These are phyloP conservation scores for Stramonita haemastoma DNA, from an alignment of 2,888 invertebrate species.

Conservation along the genomic window DNA sequence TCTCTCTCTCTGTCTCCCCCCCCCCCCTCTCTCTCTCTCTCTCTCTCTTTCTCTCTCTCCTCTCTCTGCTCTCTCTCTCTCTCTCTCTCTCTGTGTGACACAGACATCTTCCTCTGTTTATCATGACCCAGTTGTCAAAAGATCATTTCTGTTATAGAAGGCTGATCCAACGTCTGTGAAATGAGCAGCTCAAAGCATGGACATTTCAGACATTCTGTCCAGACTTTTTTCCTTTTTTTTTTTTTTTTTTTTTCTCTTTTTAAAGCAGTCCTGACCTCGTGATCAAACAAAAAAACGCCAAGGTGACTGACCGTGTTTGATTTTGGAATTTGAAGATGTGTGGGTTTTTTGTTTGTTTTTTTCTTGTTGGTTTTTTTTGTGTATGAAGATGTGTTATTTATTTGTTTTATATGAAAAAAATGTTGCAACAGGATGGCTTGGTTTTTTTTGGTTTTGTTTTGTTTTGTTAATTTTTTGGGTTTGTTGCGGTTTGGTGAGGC, in stretches of 20 bases:
- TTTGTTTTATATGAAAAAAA: too few species aligned
- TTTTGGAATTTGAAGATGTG: neutral
- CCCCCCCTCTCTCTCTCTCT: neutral
- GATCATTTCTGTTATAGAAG: too few species aligned
- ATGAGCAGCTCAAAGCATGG: too few species aligned
- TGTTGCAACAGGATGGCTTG: too few species aligned
- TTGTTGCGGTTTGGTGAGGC: too few species aligned
- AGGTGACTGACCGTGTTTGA: neutral
- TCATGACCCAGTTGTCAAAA: too few species aligned
- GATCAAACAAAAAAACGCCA: neutral
- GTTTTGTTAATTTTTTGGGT: too few species aligned
- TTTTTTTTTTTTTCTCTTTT: neutral
- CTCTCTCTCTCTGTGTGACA: conserved; percentile 6
- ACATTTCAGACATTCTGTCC: too few species aligned
- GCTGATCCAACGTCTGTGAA: too few species aligned
- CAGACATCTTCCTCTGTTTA: neutral
- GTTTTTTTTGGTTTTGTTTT: too few species aligned
- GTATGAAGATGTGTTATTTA: neutral
- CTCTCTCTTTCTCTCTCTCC: conserved; percentile 19
- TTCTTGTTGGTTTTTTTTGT: neutral
- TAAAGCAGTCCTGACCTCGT: neutral
- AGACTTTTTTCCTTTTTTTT: neutral
- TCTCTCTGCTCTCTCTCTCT: conserved; percentile 16
- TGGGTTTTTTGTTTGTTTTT: neutral
- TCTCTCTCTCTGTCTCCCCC: neutral